Evolutionary conservation across 2,888 invertebrate species (phyloP), one percentile per base, ranked within the genome.

Genomic region (Agrotis exclamationis): DNA sequence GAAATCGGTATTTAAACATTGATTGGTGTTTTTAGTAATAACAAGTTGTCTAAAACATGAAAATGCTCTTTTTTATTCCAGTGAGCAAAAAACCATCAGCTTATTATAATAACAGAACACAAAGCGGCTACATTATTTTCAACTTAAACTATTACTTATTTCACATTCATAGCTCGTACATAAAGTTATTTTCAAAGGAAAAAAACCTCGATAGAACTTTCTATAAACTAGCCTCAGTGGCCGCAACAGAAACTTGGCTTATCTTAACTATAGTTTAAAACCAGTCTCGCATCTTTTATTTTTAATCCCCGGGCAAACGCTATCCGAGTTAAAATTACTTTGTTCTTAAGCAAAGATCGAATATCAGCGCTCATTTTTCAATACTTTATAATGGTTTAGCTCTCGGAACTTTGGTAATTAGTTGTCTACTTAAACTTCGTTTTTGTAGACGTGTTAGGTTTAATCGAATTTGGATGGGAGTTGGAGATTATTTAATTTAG

Each of bases 241-340:
- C 87, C 86, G 89, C 89, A 86, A 89, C 88, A 91, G 87, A 88
- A 91, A 91, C 89, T 92, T 90, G 87, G 92, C 93, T 94, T 95
- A 95, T 94, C 94, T 94, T 92, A 92, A 93, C 91, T 92, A 90
- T 93, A 94, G 90, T 93, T 93, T 92, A 92, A 93, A 92, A 90
- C 89, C 87, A 74, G 87, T 87, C 87, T 83, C 87, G 86, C 89
- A 90, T 93, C 91, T 93, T 94, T 93, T 94, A 93, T 94, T 95
- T 94, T 94, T 94, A 93, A 94, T 94, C 93, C 92, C 86, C 88
- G 22, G 89, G 93, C 88, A 90, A 92, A 92, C 90, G 90, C 90
- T 91, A 91, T 90, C 90, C 83, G 90, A 94, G 93, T 94, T 95
- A 86, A 93, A 94, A 94, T 95, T 94, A 94, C 94, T 93, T 94